Evolutionary conservation across 2,113 vertebrate species (phyloP), one percentile per base, ranked within the genome.

Genomic region (Ceyx cyanopectus): DNA sequence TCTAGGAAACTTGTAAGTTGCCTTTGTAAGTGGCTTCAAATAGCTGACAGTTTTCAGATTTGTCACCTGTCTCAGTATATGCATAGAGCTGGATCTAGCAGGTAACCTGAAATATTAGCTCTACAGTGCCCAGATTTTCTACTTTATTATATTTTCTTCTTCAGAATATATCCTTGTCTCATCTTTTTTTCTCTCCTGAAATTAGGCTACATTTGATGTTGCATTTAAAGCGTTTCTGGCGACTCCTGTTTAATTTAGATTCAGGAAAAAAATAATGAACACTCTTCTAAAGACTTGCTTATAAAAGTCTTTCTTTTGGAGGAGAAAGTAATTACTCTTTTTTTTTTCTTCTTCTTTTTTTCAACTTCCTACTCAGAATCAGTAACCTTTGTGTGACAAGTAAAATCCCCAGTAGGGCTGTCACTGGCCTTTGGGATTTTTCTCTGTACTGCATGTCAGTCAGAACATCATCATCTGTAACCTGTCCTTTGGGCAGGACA

Each of bases 401-500:
- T 72, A 26, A 65, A 81, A 72, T 34, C n/a, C 79, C 80, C 69
- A 14, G 45, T 12, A 53, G 86, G 66, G 12, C 69, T 81, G 69
- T 81, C 66, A 12, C 41, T 65, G 41, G 40, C 92, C 80, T 73
- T 57, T 34, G 79, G 83, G 92, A 26, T 86, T 88, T 92, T 94
- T 81, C 43, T 88, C 27, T 89, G 12, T 82, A 56, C 30, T 85
- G 78, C 45, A 3, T 57, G 84, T 94, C 84, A 82, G 46, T 92
- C 40, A 32, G 60, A 83, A 32, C 76, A 34, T 4, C 19, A 2
- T 7, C 0, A 9, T 20, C 84, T 81, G 70, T 87, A 65, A 68
- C 48, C 66, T 61, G 40, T 89, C 62, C 78, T 89, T 34, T 61
- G 84, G 84, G 77, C 77, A 81, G 77, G 34, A 41, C 85, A 37